Evolutionary conservation across 92 coral and sea anemone genomes (phyloP), one percentile per base, ranked within the genome.

Genomic region (Epizoanthus fatuus): DNA sequence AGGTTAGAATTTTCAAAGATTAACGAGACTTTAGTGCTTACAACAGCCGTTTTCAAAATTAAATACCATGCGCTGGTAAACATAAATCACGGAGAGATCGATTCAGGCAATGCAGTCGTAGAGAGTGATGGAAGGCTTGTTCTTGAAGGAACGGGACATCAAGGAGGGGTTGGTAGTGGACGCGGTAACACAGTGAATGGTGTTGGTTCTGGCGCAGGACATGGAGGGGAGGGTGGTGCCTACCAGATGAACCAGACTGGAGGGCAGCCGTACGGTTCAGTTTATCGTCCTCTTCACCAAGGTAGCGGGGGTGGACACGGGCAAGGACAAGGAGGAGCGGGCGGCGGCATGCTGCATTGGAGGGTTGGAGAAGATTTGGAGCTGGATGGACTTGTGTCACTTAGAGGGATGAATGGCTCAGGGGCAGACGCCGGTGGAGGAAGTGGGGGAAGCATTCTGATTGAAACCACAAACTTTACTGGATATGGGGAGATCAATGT

Each of bases 241-340:
- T 65, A 37, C 12, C 47, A 42, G 57, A 11, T 35, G 47, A 53
- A 58, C 7, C 67, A 69, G 12, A 75, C 80, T 25, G 72, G 86
- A 47, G 90, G 94, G 67, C 53, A 49, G 54, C 70, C 89, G 32
- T 91, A 91, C 55, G 94, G 94, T n/a, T 91, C 94, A 2, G 84
- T 91, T 9, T 84, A 87, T 42, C 75, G 74, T 39, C 94, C 94
- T 40, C 66, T 49, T 16, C 74, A 91, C 59, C 86, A 58, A 37
- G 94, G 94, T 10, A 91, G 94, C 63, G 94, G 94, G 7, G 94
- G 94, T 56, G 94, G 94, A 57, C 85, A 87, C 65, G 94, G 94
- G 7, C 86, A 72, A 52, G 91, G 94, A 55, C 74, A 51, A 19
- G 94, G 94, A 4, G 94, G 94, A 57, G 74, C 88, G 6, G 94